These are phyloP conservation scores for Chelonus formosanus DNA, from an alignment of 2,888 invertebrate species.

Conservation along the genomic window DNA sequence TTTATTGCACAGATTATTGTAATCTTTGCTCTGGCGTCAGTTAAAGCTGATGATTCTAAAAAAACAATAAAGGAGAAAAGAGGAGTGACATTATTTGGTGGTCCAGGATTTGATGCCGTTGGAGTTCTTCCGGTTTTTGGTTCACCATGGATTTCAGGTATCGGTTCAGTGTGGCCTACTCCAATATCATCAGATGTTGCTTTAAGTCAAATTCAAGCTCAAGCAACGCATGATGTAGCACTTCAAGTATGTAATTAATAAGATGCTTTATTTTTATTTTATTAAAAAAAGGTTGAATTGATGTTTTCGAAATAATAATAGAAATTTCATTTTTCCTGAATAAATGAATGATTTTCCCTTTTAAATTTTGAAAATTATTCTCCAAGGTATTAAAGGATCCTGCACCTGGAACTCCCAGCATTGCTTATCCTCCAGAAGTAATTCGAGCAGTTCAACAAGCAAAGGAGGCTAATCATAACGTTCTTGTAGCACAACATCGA, in stretches of 20 bases:
- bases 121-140: constrained; percentile 49
- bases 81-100: constrained; percentile 53
- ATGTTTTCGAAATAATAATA: too few species aligned
- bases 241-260: constrained; percentile 51
- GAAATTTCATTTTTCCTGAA: too few species aligned
- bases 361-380: too few species aligned
- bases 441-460: constrained; percentile 78
- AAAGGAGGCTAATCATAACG: constrained; percentile 77
- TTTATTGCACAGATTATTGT: constrained; percentile 45
- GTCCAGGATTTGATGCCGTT: constrained; percentile 53
- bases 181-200: constrained; percentile 51
- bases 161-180: constrained; percentile 48
- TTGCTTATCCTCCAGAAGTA: constrained; percentile 72
- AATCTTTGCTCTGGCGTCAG: constrained; percentile 40
- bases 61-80: constrained; percentile 54
- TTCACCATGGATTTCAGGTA: constrained; percentile 45
- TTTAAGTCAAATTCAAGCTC: constrained; percentile 57
- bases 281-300: too few species aligned
- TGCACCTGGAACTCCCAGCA: constrained; percentile 53
- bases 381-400: constrained; percentile 53
- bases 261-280: not conserved
- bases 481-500: constrained; percentile 76
- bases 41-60: constrained; percentile 26
- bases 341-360: too few species aligned
- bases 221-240: constrained; percentile 60